These are phyloP conservation scores for Acanthochromis polyacanthus DNA, from an alignment of 2,113 vertebrate species.

Conservation along the genomic window DNA sequence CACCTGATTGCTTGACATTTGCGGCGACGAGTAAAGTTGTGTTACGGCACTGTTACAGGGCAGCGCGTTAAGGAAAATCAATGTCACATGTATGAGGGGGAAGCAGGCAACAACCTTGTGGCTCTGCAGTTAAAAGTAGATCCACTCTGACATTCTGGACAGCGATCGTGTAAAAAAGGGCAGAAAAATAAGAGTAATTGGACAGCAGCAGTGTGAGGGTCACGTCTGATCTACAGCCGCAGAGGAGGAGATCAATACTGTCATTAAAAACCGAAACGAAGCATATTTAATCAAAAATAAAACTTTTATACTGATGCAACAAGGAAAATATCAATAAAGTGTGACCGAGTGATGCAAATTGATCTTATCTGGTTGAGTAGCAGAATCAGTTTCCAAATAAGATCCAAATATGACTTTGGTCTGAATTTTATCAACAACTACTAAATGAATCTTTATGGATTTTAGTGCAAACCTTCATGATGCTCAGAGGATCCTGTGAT, in stretches of 20 bases:
- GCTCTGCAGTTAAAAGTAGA: slow-evolving; percentile 24
- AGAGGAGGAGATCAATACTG: not conserved
- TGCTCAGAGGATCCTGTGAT: too few species aligned
- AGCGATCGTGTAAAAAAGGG: not conserved
- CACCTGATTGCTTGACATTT: slow-evolving; percentile 79
- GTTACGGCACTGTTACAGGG: slow-evolving; percentile 41
- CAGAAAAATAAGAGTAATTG: not conserved
- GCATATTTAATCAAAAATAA: not conserved
- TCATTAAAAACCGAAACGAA: not conserved
- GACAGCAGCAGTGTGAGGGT: not conserved
- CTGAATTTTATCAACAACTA: too few species aligned
- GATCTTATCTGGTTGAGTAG: not conserved
- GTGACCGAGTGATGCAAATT: not conserved
- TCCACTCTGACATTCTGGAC: not conserved
- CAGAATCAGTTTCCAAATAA: too few species aligned
- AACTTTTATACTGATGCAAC: not conserved
- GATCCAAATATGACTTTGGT: too few species aligned
- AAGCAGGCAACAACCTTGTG: slow-evolving; percentile 28
- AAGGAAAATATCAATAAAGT: not conserved
- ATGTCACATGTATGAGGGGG: slow-evolving; percentile 33
- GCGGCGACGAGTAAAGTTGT: slow-evolving; percentile 71
- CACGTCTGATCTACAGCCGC: not conserved
- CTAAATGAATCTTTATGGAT: too few species aligned
- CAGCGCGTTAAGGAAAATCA: slow-evolving; percentile 67
- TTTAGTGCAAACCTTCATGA: too few species aligned